Percentiles rank a stretch among this genome's conserved stretches.
Evolutionary conservation across 2,888 invertebrate species (phyloP).

Genomic region (Adelognathus sp.): DNA sequence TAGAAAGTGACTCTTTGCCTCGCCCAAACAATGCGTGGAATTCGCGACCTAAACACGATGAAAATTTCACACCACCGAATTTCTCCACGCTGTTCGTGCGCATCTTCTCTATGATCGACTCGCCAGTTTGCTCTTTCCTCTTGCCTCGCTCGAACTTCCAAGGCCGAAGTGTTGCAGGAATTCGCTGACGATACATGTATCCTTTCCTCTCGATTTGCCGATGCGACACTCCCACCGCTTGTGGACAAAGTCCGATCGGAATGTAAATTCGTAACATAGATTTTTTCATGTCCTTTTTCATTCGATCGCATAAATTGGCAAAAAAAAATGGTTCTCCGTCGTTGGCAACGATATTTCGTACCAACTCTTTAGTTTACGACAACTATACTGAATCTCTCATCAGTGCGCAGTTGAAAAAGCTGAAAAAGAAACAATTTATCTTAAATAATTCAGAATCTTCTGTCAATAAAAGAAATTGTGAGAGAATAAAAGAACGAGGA

Average conservation of each 20-base stretch:
- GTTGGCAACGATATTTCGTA: not conserved
- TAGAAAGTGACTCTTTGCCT: conserved; percentile 27
- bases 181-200: not conserved
- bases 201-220: conserved; percentile 13
- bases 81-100: not conserved
- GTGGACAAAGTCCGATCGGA: conserved; percentile 1
- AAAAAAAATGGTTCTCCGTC: not conserved
- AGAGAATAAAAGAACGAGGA: not conserved
- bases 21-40: not conserved
- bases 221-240: not conserved
- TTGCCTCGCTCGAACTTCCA: conserved; percentile 5
- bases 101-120: not conserved
- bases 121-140: not conserved
- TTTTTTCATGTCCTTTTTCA: not conserved
- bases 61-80: not conserved
- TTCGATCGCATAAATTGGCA: not conserved
- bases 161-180: not conserved
- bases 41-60: not conserved
- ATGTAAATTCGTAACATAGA: not conserved
- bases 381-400: not conserved
- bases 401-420: not conserved
- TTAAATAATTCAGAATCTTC: not conserved
- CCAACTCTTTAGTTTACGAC: not conserved
- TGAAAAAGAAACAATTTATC: not conserved
- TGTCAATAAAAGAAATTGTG: not conserved